A percentile compares a stretch with the other conserved stretches of the same genome.
Conservation (phyloP, 2,797 vertebrate species). For the Sitta carolinensis region DNA sequence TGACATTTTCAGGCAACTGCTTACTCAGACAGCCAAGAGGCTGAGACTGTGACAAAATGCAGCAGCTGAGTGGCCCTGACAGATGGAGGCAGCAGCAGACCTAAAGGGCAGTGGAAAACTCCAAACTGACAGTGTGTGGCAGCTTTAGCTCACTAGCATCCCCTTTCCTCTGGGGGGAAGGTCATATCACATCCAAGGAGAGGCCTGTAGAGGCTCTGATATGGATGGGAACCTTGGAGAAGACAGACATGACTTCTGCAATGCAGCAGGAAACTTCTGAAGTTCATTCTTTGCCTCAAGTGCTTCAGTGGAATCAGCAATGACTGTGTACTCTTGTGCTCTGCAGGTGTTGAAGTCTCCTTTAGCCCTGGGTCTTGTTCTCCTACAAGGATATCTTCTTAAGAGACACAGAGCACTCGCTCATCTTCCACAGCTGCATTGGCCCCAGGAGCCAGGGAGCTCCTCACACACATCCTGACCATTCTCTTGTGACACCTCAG, state of each 20-base stretch:
- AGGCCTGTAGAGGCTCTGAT: neutral
- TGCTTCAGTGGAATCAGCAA: neutral
- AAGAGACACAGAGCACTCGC: neutral
- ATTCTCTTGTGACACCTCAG: neutral
- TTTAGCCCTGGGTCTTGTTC: neutral
- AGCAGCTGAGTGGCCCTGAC: neutral
- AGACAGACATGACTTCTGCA: neutral
- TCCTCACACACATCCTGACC: neutral
- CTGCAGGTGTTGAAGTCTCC: neutral
- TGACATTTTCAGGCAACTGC: neutral
- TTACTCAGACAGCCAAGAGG: neutral
- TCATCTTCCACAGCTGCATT: accelerated
- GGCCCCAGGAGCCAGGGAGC: neutral
- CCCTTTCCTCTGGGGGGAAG: accelerated
- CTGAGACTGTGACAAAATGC: neutral
- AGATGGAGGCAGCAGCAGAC: neutral
- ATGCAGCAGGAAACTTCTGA: neutral
- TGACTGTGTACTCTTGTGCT: neutral
- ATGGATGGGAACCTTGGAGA: neutral
- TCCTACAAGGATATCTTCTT: neutral
- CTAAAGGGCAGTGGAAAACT: neutral
- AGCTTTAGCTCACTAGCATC: neutral
- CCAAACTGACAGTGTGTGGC: neutral
- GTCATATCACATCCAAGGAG: neutral
- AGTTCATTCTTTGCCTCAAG: neutral